A percentile compares a stretch with the other conserved stretches of the same genome.
These are phyloP conservation scores for Papilio xuthus DNA, from an alignment of 1,140 invertebrate species.

Conservation along the genomic window DNA sequence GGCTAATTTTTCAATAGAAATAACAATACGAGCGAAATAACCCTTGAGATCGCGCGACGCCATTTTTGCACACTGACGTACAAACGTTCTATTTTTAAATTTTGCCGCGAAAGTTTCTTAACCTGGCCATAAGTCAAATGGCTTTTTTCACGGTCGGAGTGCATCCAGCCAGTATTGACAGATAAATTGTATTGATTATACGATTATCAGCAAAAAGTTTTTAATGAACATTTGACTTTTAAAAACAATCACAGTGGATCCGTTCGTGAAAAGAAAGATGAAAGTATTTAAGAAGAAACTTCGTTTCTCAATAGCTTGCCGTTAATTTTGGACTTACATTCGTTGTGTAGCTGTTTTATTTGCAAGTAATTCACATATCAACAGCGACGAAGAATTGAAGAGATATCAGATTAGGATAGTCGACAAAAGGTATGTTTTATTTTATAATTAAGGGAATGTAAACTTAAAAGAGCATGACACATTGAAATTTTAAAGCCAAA, in stretches of 20 bases:
- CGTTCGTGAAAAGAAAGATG: constrained; percentile 77
- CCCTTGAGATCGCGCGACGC: constrained; percentile 48
- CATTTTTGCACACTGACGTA: constrained; percentile 55
- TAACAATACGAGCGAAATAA: constrained; percentile 72
- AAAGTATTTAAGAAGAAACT: constrained; percentile 79
- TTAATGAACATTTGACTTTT: constrained; percentile 40
- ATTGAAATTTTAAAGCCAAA: too few relatives aligned
- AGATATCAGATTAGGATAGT: neutral
- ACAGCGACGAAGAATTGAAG: constrained; percentile 45
- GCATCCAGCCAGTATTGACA: constrained; percentile 42
- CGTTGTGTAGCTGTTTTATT: constrained; percentile 44
- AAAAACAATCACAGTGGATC: constrained; percentile 68
- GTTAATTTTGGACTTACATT: constrained; percentile 49
- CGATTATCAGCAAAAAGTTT: constrained; percentile 26
- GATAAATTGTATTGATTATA: neutral
- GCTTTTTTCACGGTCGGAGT: constrained; percentile 48
- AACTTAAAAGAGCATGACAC: too few relatives aligned
- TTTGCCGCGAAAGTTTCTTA: constrained; percentile 58
- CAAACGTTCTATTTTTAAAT: constrained; percentile 62
- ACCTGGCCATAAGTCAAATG: constrained; percentile 52
- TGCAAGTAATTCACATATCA: constrained; percentile 56
- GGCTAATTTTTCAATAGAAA: constrained; percentile 78
- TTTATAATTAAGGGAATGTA: neutral
- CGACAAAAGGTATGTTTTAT: constrained; percentile 12
- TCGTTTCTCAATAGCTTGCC: constrained; percentile 73